Base-by-base conservation (phyloP, 2,113 vertebrate genomes). In the Brienomyrus longianalis region DNA sequence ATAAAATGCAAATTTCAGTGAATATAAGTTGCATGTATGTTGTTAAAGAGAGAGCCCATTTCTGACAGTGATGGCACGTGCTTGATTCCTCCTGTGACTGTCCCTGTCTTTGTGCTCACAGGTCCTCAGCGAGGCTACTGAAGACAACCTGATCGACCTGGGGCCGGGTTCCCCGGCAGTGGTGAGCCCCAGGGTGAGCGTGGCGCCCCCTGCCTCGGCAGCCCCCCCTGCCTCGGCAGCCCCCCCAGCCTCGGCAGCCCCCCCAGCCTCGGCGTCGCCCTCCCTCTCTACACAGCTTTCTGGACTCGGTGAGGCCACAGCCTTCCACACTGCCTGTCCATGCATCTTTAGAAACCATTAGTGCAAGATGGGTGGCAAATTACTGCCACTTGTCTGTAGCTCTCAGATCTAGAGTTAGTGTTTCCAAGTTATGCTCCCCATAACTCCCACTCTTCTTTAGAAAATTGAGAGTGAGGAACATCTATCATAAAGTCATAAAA, bases 121-220 rank as follows among this genome's bases (percentile, higher is more conserved):
- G 98, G 97, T 98, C 6, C 95, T 99, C 93, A 98, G 94, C 2
- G 98, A 99, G 86, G 98, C 98, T 4, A 98, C 97, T 0, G 98
- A 99, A 92, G 98, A 99, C 94, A 99, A 99, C 93, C 96, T 99
- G 91, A 99, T 99, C 92, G 98, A 99, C 93, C 95, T 99, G 88
- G 98, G 98, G 59, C 98, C 98, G 0, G 98, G 98, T 50, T 99
- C 98, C 87, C 98, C 98, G 0, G 98, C 98, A 0, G 98, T 99
- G 89, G 97, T 99, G 94, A 99, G 98, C 94, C 98, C 98, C 7
- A 96, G 97, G 97, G 95, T 96, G 0, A 97, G 94, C 59, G 95
- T 92, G 84, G 95, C 93, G 3, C 90, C 90, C 83, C 91, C 93
- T 0, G 93, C 95, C 11, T 93, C 95, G 56, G 95, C 95, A 48